Evolutionary conservation across 1,140 invertebrate species (phyloP).

Genomic region (Drosophila tropicalis): DNA sequence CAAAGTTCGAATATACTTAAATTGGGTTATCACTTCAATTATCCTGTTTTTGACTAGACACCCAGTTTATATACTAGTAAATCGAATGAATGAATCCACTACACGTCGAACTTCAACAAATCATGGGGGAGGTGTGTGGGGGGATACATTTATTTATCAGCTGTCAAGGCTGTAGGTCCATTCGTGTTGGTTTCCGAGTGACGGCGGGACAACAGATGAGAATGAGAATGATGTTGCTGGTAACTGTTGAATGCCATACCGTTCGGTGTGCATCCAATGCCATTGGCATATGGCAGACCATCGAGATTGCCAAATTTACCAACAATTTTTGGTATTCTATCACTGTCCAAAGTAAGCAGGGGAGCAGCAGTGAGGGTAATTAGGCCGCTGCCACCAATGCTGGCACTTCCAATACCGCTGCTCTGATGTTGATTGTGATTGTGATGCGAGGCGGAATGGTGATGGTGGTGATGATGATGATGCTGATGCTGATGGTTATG

Average conservation of each 20-base stretch:
- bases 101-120: background rate
- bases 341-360: slow-evolving; percentile 61
- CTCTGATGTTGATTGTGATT: slow-evolving; percentile 32
- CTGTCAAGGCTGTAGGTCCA: slow-evolving; percentile 52
- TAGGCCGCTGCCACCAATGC: slow-evolving; percentile 66
- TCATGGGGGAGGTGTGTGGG: background rate
- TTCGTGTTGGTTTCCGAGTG: slow-evolving; percentile 71
- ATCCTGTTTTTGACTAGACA: slow-evolving; percentile 8
- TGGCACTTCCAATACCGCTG: slow-evolving; percentile 63
- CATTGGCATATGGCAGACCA: slow-evolving; percentile 65
- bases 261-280: slow-evolving; percentile 50
- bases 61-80: slow-evolving; percentile 8
- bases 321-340: slow-evolving; percentile 83
- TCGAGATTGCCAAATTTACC: slow-evolving; percentile 82
- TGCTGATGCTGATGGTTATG: slow-evolving; percentile 39
- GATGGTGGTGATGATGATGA: slow-evolving; percentile 33
- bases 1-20: slow-evolving; percentile 1
- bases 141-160: slow-evolving; percentile 51
- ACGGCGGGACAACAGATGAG: slow-evolving; percentile 60
- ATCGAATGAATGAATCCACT: background rate
- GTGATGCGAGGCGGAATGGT: slow-evolving; percentile 27
- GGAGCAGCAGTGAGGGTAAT: slow-evolving; percentile 45
- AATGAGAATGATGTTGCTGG: slow-evolving; percentile 47
- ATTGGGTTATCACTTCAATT: slow-evolving; percentile 7
- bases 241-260: slow-evolving; percentile 54